phyloP scores from a whole-genome alignment of 2,797 vertebrate genomes.

The Nannoperca australis region DNA sequence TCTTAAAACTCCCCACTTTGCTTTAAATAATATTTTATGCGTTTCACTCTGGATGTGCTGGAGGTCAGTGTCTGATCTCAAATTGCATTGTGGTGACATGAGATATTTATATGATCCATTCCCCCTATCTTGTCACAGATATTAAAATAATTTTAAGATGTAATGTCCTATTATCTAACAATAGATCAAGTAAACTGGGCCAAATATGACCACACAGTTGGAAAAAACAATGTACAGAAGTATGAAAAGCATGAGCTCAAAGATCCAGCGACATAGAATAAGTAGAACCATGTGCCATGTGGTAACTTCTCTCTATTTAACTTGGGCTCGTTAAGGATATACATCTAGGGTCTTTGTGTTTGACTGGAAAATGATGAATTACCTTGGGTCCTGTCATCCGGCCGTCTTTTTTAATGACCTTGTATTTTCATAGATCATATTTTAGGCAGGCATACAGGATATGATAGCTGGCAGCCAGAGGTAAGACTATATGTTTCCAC shows the following conservation, averaged over 20 bases:
- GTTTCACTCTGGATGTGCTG: neutral
- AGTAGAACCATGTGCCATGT: constrained; percentile 73
- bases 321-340: constrained; percentile 56
- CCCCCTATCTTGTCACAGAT: constrained; percentile 15
- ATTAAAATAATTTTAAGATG: constrained; percentile 32
- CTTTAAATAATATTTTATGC: neutral
- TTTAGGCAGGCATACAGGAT: constrained; percentile 69
- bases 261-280: constrained; percentile 49
- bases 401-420: constrained; percentile 68
- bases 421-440: constrained; percentile 73
- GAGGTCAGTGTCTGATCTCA: constrained; percentile 16
- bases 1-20: neutral
- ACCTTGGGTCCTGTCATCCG: constrained; percentile 62
- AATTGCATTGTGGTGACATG: neutral
- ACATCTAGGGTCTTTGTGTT: constrained; percentile 63
- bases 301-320: constrained; percentile 63
- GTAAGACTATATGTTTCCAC: constrained; percentile 75
- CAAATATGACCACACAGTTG: constrained; percentile 64
- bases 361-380: constrained; percentile 79
- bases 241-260: constrained; percentile 58
- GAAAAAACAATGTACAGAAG: constrained; percentile 64
- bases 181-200: constrained; percentile 21
- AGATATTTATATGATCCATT: constrained; percentile 17
- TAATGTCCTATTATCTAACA: constrained; percentile 22
- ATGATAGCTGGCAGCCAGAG: constrained; percentile 71